Percentiles rank a stretch among this genome's conserved stretches.
Conservation (phyloP, 2,797 vertebrate species). For the Crax fasciolata region DNA sequence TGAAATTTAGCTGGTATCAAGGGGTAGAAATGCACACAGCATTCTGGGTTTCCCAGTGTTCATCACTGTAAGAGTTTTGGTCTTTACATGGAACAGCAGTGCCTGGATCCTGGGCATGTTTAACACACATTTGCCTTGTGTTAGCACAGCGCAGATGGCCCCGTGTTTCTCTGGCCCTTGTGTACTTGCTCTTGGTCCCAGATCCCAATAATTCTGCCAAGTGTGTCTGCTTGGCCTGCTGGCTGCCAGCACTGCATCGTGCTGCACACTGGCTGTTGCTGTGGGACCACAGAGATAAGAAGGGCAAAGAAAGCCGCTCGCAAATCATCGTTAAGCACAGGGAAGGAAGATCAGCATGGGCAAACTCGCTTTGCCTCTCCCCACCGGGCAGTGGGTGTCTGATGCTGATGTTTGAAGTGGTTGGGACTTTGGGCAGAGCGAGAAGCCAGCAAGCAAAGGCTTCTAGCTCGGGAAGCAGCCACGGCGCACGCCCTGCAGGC, state of each 20-base stretch:
- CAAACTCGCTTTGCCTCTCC: background rate
- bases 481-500: rapidly evolving
- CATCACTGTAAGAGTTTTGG: background rate
- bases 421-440: background rate
- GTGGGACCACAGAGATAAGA: background rate
- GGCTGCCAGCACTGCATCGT: background rate
- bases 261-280: background rate
- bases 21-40: background rate
- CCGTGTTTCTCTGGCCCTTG: background rate
- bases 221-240: background rate
- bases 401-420: constrained; percentile 43
- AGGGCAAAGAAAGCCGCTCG: background rate
- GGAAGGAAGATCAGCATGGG: background rate
- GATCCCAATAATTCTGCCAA: background rate
- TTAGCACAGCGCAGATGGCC: background rate
- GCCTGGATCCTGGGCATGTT: background rate
- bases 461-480: background rate
- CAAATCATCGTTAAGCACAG: background rate
- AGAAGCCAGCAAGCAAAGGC: background rate
- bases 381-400: background rate
- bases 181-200: constrained; percentile 36
- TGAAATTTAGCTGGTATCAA: background rate
- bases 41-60: background rate
- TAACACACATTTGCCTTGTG: background rate
- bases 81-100: background rate